These are phyloP conservation scores for Ictalurus punctatus DNA, from an alignment of 2,113 vertebrate species.

Conservation along the genomic window DNA sequence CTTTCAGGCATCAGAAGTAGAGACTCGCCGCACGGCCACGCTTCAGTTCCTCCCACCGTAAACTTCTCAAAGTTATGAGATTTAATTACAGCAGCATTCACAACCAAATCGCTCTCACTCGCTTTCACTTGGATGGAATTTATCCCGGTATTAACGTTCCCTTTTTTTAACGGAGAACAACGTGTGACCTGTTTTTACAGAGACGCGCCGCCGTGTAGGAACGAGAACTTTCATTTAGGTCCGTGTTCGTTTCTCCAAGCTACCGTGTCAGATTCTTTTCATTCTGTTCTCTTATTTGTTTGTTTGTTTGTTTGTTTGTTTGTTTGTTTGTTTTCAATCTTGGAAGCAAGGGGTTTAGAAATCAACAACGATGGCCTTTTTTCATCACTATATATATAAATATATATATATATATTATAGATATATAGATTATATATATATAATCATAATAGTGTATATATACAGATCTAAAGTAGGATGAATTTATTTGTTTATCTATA, in stretches of 20 bases:
- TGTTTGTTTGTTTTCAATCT: background rate
- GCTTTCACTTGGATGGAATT: background rate
- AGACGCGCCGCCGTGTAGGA: background rate
- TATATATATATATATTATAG: no score
- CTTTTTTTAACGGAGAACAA: background rate
- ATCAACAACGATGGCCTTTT: background rate
- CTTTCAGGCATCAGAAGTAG: background rate
- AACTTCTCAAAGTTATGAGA: background rate
- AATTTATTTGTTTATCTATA: background rate
- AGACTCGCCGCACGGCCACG: background rate
- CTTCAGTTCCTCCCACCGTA: background rate
- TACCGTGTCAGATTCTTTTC: background rate
- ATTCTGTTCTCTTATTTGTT: no score
- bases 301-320: no score
- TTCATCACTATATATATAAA: no score
- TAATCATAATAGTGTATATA: no score
- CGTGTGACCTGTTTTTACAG: background rate
- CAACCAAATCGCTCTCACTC: background rate
- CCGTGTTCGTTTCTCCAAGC: background rate
- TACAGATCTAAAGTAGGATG: no score
- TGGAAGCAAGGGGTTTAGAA: background rate
- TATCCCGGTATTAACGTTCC: background rate
- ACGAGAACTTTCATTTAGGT: background rate
- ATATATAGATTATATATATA: no score
- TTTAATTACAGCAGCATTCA: background rate